Base-by-base conservation (phyloP, 2,888 invertebrate genomes). In the Lysandra bellargus region DNA sequence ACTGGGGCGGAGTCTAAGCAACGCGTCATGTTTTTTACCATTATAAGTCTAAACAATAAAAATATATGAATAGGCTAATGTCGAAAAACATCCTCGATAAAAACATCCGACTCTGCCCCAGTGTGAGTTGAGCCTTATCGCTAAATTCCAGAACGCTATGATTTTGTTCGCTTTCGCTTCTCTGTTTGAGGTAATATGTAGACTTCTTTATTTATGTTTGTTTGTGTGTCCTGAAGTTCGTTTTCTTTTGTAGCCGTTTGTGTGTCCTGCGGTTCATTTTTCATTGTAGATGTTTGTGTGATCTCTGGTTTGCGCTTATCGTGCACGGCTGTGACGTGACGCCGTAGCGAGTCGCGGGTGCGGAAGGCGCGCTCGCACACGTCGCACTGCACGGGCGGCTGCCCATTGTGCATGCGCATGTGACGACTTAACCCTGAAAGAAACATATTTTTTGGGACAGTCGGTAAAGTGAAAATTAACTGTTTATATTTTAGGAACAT, bases 261-360 rank as follows among this genome's bases (percentile, higher is more conserved):
- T 49, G 49, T 49, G 49, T 9, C 49, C 49, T 49, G 9, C 2
- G 9, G 9, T 49, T 49, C 49, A 49, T 49, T 9, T 49, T 49
- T 49, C 12, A 49, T 44, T 44, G 44, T 44, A 44, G 44, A 40
- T 17, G 49, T 74, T 37, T n/a, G 74, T 33, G 73, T 14, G 44
- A 44, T 9, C 73, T 44, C 44, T 7, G 60, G 60, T 60, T 61
- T 61, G 23, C 23, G 30, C 30, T 30, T 23, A 1, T 17, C 83
- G 83, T 78, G 83, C 81, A 79, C 82, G 86, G 72, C 84, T 81
- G 84, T 86, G 69, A 94, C 87, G 85, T 97, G 97, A 4, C 97
- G 91, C 81, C 95, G 91, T 78, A 97, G 90, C 0, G 97, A 96
- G 84, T 97, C 97, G 85, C 96, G 96, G 92, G 97, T 97, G 17